Percentiles rank a stretch among this genome's conserved stretches.
phyloP scores from a whole-genome alignment of 2,888 invertebrate species.

The Cordilura impudica region DNA sequence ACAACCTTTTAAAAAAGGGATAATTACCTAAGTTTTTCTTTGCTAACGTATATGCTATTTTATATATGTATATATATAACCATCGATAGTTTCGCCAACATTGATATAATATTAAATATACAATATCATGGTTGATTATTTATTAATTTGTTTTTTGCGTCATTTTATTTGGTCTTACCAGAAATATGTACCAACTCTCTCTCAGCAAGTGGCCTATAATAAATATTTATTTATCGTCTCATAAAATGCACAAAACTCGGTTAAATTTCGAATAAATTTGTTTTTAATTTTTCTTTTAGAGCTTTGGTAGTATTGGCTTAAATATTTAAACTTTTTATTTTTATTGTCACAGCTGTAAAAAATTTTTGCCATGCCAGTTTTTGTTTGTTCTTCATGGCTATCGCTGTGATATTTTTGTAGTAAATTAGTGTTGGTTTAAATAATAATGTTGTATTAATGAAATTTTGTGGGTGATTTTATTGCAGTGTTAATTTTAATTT shows the following conservation, averaged over 20 bases:
- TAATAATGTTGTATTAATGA: constrained; percentile 13
- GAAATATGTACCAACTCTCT: no score
- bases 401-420: constrained; percentile 17
- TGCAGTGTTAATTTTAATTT: constrained; percentile 54
- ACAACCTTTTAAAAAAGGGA: no score
- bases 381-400: neutral
- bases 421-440: constrained; percentile 14
- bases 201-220: no score
- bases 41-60: no score
- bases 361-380: neutral
- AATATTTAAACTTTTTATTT: neutral
- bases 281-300: constrained; percentile 14
- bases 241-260: constrained; percentile 17
- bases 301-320: neutral
- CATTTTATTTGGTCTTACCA: no score
- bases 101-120: no score
- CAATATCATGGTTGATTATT: no score
- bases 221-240: neutral
- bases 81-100: no score
- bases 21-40: no score
- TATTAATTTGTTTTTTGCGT: no score
- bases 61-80: no score
- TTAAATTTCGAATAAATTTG: constrained; percentile 28
- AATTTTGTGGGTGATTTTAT: constrained; percentile 52
- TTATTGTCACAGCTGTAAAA: neutral